Base-by-base conservation (phyloP, 2,888 invertebrate genomes). In the Melinaea marsaeus region DNA sequence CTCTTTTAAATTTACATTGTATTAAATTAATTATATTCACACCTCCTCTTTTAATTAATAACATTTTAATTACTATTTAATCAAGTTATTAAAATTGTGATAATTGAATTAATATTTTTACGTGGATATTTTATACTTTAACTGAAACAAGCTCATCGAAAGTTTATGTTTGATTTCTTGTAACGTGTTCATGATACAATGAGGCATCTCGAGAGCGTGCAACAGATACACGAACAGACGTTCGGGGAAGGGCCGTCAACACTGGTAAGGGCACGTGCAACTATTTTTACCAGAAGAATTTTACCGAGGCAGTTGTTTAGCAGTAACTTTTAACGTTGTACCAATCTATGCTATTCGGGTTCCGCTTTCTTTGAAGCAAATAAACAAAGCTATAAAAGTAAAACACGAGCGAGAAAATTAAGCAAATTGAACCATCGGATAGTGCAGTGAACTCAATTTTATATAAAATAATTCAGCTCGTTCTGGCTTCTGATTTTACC, bases 261-360 rank as follows among this genome's bases (percentile, higher is more conserved):
- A 68, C 71, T 69, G 71, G 69, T 71, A 69, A 73, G 75, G 76
- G 75, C 78, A 83, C 80, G 83, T 79, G 80, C 69, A 68, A 79
- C 80, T 83, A 84, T 84, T 86, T 83, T 81, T 82, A 83, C 75
- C 70, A 64, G 62, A 64, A 61, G 57, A 33, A 48, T 62, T 47
- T 68, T 68, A 67, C 71, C 68, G 67, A 69, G 71, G 62, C 61
- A 63, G 66, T 64, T 70, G 67, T 70, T 74, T 71, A 70, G 68
- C 66, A 68, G 64, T 67, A 71, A 62, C 69, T 71, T 73, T 71
- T 69, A 72, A 71, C 67, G 69, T 51, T 70, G 64, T 70, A 76
- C 69, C 68, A 69, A 70, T 71, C 67, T 67, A 70, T 68, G 66
- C 68, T 70, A 64, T 65, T 63, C 37, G 62, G 60, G 65, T 69